Evolutionary conservation across 1,140 invertebrate genomes (phyloP).

Genomic region (Neocloeon triangulifer): DNA sequence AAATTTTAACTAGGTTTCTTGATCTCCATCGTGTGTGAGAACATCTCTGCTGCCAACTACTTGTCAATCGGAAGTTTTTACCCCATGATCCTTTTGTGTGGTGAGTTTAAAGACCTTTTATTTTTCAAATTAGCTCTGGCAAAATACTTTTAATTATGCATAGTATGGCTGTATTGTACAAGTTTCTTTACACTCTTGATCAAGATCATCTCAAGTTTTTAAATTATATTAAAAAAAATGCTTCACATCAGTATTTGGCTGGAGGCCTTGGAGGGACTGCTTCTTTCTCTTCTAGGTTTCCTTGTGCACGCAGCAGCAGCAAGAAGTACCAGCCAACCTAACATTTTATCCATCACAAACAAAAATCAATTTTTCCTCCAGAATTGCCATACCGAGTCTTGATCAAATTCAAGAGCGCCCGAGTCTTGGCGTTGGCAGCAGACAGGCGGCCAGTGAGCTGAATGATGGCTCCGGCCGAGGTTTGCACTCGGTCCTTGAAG

Average conservation of each 20-base stretch:
- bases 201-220: constrained; percentile 1
- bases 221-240: constrained; percentile 5
- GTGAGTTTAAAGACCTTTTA: constrained; percentile 23
- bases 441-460: too few relatives aligned
- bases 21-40: constrained; percentile 50
- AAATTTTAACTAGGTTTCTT: constrained; percentile 34
- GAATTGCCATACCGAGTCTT: neutral
- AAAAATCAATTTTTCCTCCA: neutral
- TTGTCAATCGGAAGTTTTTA: constrained; percentile 68
- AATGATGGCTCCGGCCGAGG: too few relatives aligned
- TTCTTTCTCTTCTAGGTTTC: constrained; percentile 7
- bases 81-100: constrained; percentile 59
- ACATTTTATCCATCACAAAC: constrained; percentile 2
- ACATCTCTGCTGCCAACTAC: constrained; percentile 60
- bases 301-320: constrained; percentile 1
- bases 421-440: too few relatives aligned
- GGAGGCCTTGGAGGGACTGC: too few relatives aligned
- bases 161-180: too few relatives aligned
- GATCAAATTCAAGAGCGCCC: neutral
- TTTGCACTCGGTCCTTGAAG: too few relatives aligned
- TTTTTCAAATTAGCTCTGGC: constrained; percentile 6
- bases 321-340: too few relatives aligned
- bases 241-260: too few relatives aligned
- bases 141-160: too few relatives aligned
- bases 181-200: too few relatives aligned